Evolutionary conservation across 2,113 vertebrate genomes (phyloP).

Genomic region (Dipodomys merriami): DNA sequence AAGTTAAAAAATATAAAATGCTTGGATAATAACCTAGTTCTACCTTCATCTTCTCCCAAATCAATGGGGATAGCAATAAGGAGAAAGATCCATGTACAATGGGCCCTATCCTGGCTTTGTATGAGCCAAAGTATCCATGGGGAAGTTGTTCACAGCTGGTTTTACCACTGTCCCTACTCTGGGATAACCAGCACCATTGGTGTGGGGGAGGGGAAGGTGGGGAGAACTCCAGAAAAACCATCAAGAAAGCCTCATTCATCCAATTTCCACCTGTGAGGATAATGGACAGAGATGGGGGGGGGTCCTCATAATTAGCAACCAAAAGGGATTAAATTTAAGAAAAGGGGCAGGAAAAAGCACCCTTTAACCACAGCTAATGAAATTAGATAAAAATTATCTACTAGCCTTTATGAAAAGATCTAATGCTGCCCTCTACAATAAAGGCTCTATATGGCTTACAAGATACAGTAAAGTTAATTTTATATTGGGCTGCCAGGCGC

Average conservation of each 20-base stretch:
- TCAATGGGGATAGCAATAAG: neutral
- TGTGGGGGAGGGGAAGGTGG: neutral
- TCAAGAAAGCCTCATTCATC: neutral
- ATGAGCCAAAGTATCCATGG: too few relatives aligned
- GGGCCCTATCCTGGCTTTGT: neutral
- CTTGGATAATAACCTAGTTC: neutral
- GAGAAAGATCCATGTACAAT: neutral
- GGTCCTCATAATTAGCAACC: conserved; percentile 18
- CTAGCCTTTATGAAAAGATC: conserved; percentile 67
- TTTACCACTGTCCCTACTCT: neutral
- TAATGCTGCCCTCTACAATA: conserved; percentile 56
- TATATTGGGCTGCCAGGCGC: conserved; percentile 62
- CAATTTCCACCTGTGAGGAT: neutral
- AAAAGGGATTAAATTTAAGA: conserved; percentile 21
- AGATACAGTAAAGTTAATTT: conserved; percentile 78
- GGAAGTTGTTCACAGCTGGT: neutral
- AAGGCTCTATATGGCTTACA: conserved; percentile 51
- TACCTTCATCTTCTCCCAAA: neutral
- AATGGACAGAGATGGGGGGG: neutral
- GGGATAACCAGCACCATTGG: neutral
- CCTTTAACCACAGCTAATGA: conserved; percentile 66
- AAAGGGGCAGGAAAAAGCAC: neutral
- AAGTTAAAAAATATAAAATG: neutral
- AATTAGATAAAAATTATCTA: conserved; percentile 77
- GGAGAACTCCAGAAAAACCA: neutral